A percentile compares a stretch with the other conserved stretches of the same genome.
These are phyloP conservation scores for Graptemys geographica DNA, from an alignment of 2,797 vertebrate species.

Conservation along the genomic window DNA sequence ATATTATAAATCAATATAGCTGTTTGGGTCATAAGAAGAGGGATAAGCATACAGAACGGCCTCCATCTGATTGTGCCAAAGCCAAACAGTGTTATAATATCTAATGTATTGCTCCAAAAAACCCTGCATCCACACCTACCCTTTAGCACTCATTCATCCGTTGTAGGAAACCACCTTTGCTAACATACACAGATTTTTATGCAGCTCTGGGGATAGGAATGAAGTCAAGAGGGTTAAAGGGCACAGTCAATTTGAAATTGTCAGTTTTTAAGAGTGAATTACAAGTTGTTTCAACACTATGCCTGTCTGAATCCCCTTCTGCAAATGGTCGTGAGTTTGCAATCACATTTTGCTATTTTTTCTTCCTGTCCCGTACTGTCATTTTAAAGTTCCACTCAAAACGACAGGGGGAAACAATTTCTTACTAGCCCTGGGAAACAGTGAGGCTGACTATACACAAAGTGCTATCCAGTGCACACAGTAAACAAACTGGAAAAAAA, in stretches of 20 bases:
- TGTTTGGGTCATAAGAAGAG: not conserved
- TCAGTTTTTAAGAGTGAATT: not conserved
- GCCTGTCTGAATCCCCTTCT: constrained; percentile 7
- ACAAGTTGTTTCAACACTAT: not conserved
- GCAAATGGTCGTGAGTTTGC: not conserved
- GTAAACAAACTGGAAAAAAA: not conserved
- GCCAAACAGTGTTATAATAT: not conserved
- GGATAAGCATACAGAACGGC: not conserved
- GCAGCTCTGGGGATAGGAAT: constrained; percentile 39
- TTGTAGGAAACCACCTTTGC: not conserved
- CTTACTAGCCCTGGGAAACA: constrained; percentile 44
- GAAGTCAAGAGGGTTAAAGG: constrained; percentile 24
- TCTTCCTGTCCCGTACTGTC: not conserved
- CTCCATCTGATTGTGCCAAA: not conserved
- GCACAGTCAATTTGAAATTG: constrained; percentile 32
- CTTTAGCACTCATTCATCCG: not conserved
- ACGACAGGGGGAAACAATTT: not conserved
- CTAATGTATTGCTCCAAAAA: not conserved
- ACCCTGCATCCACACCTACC: not conserved
- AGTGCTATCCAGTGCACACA: constrained; percentile 64
- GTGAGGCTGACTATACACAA: constrained; percentile 64
- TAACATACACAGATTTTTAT: constrained; percentile 35
- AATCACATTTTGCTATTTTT: not conserved
- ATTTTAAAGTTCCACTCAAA: not conserved
- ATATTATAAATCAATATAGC: not conserved